Base-by-base conservation (phyloP, 1,140 invertebrate genomes). In the Cotesia typhae region DNA sequence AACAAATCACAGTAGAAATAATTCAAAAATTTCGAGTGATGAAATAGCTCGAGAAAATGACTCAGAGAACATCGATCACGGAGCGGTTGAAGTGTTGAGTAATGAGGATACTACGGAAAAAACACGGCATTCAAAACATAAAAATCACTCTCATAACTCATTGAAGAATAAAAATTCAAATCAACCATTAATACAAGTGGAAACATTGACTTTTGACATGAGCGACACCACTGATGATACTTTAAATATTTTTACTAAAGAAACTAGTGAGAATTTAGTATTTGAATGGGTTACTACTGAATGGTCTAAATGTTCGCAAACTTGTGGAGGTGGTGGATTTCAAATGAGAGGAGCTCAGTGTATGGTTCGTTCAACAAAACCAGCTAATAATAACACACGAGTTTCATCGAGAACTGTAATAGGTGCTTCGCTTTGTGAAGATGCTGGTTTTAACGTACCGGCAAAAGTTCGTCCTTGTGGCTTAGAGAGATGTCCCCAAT, bases 241-340 rank as follows among this genome's bases (percentile, higher is more conserved):
- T 10, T 66, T 81, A 37, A 76, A 78, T 68, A 67, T 77, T 14
- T 80, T 81, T 35, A 79, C 75, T 63, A 80, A 78, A 80, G 86
- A 87, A 51, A 70, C 79, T 67, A 73, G 80, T 4, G 89, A 90
- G 52, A 88, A 89, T 70, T 85, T 92, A 71, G 88, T 91, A 78
- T 95, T 94, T 80, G 90, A 92, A 77, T 96, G 94, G 95, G 88
- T 91, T 73, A 90, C 93, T 4, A 92, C 92, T 1, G 90, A 94
- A 36, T 96, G 95, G 95, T 94, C 94, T 1, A 88, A 90, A 37
- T 98, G 97, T 84, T 95, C 94, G 2, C 92, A 93, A 78, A 91
- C 92, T 7, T 98, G 96, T 81, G 96, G 95, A 6, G 92, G 92
- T 41, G 91, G 90, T 67, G 94, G 94, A 74, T 89, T 89, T 75